Evolutionary conservation across 2,888 invertebrate genomes (phyloP), one percentile per base, ranked within the genome.

Genomic region (Pachliopta kotzebuea): DNA sequence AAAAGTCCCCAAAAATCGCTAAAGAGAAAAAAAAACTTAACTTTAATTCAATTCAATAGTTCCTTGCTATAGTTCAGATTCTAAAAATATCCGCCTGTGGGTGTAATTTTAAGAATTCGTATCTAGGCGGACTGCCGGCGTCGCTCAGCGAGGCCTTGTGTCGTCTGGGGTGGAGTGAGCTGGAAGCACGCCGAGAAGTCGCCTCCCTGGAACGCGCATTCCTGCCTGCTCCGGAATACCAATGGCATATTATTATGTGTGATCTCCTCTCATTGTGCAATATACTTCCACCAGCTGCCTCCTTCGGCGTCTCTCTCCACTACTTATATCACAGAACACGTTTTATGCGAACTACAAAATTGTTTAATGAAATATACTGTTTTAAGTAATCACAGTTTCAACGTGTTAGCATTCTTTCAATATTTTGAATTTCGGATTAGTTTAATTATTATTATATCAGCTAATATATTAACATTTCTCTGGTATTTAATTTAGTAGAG

Each of bases 191-290:
- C 72, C 81, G 70, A 82, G 86, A 80, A 88, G 86, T 79, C 77
- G 74, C 76, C 81, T 75, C 79, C 72, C 67, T 71, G 88, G 88
- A 83, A 86, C 85, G 86, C 81, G 81, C 85, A 90, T 90, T 90
- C 90, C 82, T 84, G 76, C 83, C 76, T 82, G 79, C 83, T 77
- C 77, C 84, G 75, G 87, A 85, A 90, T 90, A 85, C 90, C 90
- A 83, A 85, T 82, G 85, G 78, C 84, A 81, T 88, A 87, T 89
- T 89, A 90, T 89, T 88, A 88, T 90, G 89, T 88, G 87, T 86
- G 86, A 89, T 86, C 83, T 83, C 77, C 78, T 72, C 75, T 80
- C 78, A 85, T 85, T 86, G 85, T 80, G 84, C 80, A 75, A 81
- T 84, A 84, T 82, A 85, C 77, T 80, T 74, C 72, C 72, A 76